Percentiles rank a stretch among this genome's conserved stretches.
These are phyloP conservation scores for Geophilus truncorum DNA, from an alignment of 2,888 invertebrate genomes.

Conservation along the genomic window DNA sequence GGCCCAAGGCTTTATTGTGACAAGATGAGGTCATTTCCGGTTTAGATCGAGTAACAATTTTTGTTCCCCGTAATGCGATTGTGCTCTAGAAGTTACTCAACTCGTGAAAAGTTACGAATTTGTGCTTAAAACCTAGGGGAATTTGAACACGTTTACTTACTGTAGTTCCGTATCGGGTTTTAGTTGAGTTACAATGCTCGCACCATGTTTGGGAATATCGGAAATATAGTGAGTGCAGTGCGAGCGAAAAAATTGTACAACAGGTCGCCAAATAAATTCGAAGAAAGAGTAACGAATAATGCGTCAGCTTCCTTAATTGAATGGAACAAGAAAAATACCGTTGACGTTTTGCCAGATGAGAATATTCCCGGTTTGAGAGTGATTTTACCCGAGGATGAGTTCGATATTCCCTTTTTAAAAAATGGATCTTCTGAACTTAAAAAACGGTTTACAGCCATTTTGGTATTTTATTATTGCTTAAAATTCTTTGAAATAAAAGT, in stretches of 20 bases:
- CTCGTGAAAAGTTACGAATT: too few species aligned
- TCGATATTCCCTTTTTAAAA: not conserved
- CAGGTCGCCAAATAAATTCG: not conserved
- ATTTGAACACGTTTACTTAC: not conserved
- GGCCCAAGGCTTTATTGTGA: too few species aligned
- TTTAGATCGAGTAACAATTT: not conserved
- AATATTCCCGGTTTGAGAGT: slow-evolving; percentile 46
- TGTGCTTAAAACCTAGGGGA: not conserved
- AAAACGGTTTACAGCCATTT: slow-evolving; percentile 3
- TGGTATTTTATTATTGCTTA: not conserved
- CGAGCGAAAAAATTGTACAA: not conserved
- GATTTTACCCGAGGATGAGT: slow-evolving; percentile 52
- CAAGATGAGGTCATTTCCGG: not conserved
- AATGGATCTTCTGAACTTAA: not conserved
- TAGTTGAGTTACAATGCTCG: not conserved
- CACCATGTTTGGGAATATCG: not conserved
- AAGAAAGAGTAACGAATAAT: not conserved
- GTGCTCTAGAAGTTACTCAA: too few species aligned
- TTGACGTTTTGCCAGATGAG: not conserved
- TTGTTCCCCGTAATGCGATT: not conserved
- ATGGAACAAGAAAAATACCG: not conserved
- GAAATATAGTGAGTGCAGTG: not conserved
- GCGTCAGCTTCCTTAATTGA: not conserved
- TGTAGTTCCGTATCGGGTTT: not conserved
- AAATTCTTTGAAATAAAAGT: too few species aligned